A percentile compares a stretch with the other conserved stretches of the same genome.
Conservation (phyloP, 1,140 invertebrate genomes). For the Conopomorpha cramerella region DNA sequence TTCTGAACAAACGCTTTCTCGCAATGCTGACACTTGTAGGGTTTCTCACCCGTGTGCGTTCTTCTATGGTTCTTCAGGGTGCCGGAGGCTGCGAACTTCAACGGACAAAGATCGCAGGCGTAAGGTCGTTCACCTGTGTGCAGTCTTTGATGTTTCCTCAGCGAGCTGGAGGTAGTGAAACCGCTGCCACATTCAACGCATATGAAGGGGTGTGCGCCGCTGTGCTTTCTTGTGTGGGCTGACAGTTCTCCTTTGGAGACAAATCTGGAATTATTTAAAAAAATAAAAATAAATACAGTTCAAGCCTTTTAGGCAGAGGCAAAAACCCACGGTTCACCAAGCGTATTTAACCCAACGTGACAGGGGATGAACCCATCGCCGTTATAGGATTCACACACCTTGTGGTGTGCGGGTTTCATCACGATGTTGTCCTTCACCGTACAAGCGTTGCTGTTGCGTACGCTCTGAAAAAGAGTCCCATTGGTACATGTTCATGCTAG, state of each 20-base stretch:
- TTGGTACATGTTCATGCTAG: too few relatives aligned
- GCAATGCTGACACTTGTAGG: constrained; percentile 50
- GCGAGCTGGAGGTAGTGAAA: constrained; percentile 76
- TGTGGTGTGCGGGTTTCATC: too few relatives aligned
- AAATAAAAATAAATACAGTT: too few relatives aligned
- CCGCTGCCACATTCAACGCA: constrained; percentile 75
- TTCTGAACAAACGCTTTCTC: constrained; percentile 61
- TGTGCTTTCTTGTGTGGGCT: constrained; percentile 66
- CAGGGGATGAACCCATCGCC: too few relatives aligned
- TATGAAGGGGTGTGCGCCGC: constrained; percentile 70
- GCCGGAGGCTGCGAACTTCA: constrained; percentile 74
- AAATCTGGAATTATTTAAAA: too few relatives aligned
- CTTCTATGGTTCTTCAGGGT: constrained; percentile 69
- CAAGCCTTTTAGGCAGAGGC: too few relatives aligned
- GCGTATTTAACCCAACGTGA: too few relatives aligned
- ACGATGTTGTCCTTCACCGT: too few relatives aligned
- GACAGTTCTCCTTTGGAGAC: constrained; percentile 61
- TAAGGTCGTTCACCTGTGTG: constrained; percentile 81
- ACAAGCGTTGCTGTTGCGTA: too few relatives aligned
- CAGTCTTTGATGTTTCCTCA: constrained; percentile 69
- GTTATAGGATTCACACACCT: too few relatives aligned
- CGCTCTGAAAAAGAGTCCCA: too few relatives aligned
- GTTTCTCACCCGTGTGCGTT: constrained; percentile 77
- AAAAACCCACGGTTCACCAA: too few relatives aligned
- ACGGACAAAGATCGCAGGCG: constrained; percentile 81